Base-by-base conservation (phyloP, 2,888 invertebrate species). In the Apamea sordens region DNA sequence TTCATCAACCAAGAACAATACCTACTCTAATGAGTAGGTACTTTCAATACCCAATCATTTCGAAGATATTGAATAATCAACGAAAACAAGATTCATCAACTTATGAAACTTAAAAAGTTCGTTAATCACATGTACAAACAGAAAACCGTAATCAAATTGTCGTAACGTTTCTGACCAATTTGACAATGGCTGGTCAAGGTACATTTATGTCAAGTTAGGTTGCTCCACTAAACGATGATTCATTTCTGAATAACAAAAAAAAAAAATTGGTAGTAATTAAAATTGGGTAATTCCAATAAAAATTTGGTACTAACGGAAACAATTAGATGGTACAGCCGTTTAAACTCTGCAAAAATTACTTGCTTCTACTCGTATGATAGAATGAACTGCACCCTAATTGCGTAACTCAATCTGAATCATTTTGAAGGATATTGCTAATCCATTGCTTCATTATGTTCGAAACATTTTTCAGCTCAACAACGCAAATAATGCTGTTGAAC, bases 151-250 rank as follows among this genome's bases (percentile, higher is more conserved):
- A 77, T 36, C 18, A 64, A 69, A 76, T 65, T 80, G 50, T 65
- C 77, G 80, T 59, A 69, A 69, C n/a, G 0, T 65, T 63, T 64
- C 53, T 69, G 47, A 47, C 44, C 44, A 81, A 73, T 68, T 69
- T 50, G 69, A 80, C 69, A 82, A 56, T 63, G 83, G 11, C 32
- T 15, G 80, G 83, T 76, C 77, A 70, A 70, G 69, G 80, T 82
- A 36, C 13, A 8, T 53, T 67, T 32, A 63, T 59, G 36, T 75
- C 36, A 69, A 76, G 41, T 50, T 21, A 64, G 21, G 13, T 83
- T 80, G 44, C 77, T 59, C 32, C 6, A 65, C 47, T 10, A n/a
- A 50, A 36, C n/a, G 36, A 41, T 21, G 18, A 71, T 65, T 76
- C 0, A 32, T 41, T n/a, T 64, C 11, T 44, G 10, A 67, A 50